Base-by-base conservation (phyloP, 2,888 invertebrate genomes). In the Tiliacea aurago region DNA sequence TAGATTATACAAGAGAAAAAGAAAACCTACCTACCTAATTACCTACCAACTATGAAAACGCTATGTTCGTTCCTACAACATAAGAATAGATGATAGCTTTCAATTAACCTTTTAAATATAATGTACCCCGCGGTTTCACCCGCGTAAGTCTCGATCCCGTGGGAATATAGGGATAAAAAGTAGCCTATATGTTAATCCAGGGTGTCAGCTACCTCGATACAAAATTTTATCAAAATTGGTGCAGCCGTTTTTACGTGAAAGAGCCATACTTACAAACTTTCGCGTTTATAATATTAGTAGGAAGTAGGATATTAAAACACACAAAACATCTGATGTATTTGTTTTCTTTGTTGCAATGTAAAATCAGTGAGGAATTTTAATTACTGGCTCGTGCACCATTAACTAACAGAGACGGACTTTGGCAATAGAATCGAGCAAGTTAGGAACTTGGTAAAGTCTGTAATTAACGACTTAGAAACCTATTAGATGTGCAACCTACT, bases 281-380 rank as follows among this genome's bases (percentile, higher is more conserved):
- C n/a, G n/a, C n/a, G n/a, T n/a, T n/a, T n/a, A n/a, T n/a, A n/a
- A n/a, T n/a, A n/a, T n/a, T n/a, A n/a, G n/a, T n/a, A n/a, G n/a
- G n/a, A n/a, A n/a, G n/a, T 5, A 6, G 37, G 47, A 20, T 20
- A 43, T 5, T 43, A 43, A 45, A n/a, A 10, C 43, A 20, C 23
- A 47, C 10, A 15, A 58, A 47, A 47, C 41, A 53, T 51, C 15
- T 73, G 5, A 45, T 65, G 13, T 43, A 56, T 73, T 41, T 5
- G 28, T 66, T 79, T 59, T 71, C 78, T 51, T 77, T 71, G 53
- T 59, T 55, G 51, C 6, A 15, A 23, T 41, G 43, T 55, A 15
- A 65, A 81, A 67, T 70, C 65, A 58, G 45, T n/a, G 41, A 33
- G n/a, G 61, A 56, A 78, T 80, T 82, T 72, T 56, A 78, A 78